These are phyloP conservation scores for Alsophila aescularia DNA, from an alignment of 2,888 invertebrate genomes.

Conservation along the genomic window DNA sequence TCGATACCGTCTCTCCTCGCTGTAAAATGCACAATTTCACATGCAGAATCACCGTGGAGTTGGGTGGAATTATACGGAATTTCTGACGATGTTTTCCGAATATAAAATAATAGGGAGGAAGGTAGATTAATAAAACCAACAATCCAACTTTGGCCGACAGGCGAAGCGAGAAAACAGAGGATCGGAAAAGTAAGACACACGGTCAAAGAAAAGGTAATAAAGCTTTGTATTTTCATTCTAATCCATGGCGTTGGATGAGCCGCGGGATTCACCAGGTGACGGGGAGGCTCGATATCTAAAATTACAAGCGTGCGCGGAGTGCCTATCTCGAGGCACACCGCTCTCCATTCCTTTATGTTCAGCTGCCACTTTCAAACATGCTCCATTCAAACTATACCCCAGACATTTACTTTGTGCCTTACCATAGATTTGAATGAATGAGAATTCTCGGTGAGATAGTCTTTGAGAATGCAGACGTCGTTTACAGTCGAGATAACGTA, in stretches of 20 bases:
- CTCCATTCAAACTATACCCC: constrained; percentile 71
- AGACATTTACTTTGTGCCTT: constrained; percentile 67
- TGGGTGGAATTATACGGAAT: constrained; percentile 1
- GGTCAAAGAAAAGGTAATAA: constrained; percentile 81
- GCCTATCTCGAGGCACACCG: constrained; percentile 74
- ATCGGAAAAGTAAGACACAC: constrained; percentile 71
- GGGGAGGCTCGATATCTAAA: constrained; percentile 78
- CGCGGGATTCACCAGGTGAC: constrained; percentile 57
- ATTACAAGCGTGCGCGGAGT: constrained; percentile 78
- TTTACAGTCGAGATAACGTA: constrained; percentile 26
- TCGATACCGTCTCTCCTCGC: constrained; percentile 43
- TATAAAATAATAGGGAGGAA: constrained; percentile 55
- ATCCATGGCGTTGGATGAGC: constrained; percentile 67
- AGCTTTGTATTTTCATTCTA: constrained; percentile 81
- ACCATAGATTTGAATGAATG: constrained; percentile 60
- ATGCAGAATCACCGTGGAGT: constrained; percentile 16
- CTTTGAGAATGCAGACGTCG: constrained; percentile 45
- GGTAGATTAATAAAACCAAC: constrained; percentile 57
- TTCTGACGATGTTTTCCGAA: constrained; percentile 12
- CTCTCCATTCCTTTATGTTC: constrained; percentile 75
- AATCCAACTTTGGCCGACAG: constrained; percentile 57
- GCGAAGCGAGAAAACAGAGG: constrained; percentile 55
- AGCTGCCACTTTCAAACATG: constrained; percentile 78
- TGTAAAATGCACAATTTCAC: constrained; percentile 38
- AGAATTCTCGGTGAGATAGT: constrained; percentile 33